Evolutionary conservation across 2,113 vertebrate species (phyloP).

Genomic region (Loxodonta africana): DNA sequence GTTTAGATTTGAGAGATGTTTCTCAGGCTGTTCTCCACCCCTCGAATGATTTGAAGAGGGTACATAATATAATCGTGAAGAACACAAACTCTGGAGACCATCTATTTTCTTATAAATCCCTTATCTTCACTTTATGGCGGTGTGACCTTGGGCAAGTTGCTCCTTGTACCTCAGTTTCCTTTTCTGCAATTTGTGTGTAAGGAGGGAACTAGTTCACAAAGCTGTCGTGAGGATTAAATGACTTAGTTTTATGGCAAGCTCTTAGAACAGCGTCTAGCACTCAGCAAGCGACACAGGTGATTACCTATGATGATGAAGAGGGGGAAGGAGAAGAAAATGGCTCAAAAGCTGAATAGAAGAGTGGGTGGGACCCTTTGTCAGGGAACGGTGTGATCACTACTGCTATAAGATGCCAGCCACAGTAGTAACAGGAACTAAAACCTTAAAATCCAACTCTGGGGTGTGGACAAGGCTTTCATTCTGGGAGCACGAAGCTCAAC

Average conservation of each 20-base stretch:
- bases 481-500: not conserved
- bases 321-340: not conserved
- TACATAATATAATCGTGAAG: not conserved
- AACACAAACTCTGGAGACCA: not conserved
- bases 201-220: rapidly evolving
- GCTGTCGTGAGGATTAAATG: not conserved
- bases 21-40: not conserved
- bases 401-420: not conserved
- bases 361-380: not conserved
- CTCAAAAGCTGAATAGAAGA: not conserved
- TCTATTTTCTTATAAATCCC: not conserved
- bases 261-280: rapidly evolving
- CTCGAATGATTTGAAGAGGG: too few relatives aligned
- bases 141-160: not conserved
- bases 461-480: conserved; percentile 16
- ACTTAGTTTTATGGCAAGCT: not conserved
- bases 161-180: not conserved
- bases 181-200: not conserved
- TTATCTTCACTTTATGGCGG: not conserved
- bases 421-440: not conserved
- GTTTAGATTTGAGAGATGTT: not conserved
- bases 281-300: not conserved
- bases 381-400: not conserved
- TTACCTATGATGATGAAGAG: rapidly evolving
- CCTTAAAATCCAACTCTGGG: not conserved